These are phyloP conservation scores for Seira sanloemensis DNA, from an alignment of 2,888 invertebrate species.

Conservation along the genomic window DNA sequence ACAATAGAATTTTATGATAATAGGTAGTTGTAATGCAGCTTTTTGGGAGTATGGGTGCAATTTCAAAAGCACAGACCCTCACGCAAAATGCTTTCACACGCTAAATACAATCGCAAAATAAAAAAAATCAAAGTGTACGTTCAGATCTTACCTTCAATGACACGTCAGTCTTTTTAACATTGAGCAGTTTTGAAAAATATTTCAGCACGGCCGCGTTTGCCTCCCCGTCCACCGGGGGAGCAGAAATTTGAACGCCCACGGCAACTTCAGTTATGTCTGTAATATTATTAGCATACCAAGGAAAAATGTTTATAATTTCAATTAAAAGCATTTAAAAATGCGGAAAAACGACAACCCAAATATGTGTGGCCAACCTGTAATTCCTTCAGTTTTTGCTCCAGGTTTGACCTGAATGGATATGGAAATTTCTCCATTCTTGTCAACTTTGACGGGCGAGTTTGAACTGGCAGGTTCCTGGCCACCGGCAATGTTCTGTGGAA, in stretches of 20 bases:
- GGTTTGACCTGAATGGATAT: constrained; percentile 85
- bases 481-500: too few relatives aligned
- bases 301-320: neutral
- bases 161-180: constrained; percentile 83
- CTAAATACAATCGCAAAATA: neutral
- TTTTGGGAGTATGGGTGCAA: too few relatives aligned
- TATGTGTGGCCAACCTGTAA: constrained; percentile 78
- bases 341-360: neutral
- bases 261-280: constrained; percentile 80
- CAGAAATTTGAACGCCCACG: constrained; percentile 85
- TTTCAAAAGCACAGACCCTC: too few relatives aligned
- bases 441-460: constrained; percentile 76
- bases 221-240: constrained; percentile 88
- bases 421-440: constrained; percentile 80
- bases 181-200: constrained; percentile 83
- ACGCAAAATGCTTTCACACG: too few relatives aligned
- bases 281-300: neutral
- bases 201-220: constrained; percentile 86
- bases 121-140: neutral
- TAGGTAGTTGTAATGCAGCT: too few relatives aligned
- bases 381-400: constrained; percentile 83
- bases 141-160: constrained; percentile 79
- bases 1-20: too few relatives aligned
- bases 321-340: neutral
- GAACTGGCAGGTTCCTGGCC: neutral